These are phyloP conservation scores for Alentia gelatinosa DNA, from an alignment of 2,888 invertebrate genomes.

Conservation along the genomic window DNA sequence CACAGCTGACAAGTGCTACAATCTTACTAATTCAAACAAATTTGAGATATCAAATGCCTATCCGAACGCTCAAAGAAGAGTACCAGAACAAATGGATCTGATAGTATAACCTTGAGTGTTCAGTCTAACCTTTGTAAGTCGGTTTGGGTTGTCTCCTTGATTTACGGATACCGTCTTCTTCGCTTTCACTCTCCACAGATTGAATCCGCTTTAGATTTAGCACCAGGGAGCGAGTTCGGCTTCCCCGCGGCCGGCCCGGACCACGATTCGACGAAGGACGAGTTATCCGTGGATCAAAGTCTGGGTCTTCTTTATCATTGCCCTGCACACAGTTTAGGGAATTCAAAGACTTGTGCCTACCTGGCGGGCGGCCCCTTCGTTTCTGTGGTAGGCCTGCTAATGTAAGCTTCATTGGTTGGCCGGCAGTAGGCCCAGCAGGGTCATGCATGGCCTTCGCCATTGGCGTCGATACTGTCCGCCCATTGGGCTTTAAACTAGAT, in stretches of 20 bases:
- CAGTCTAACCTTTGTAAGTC: slow-evolving; percentile 50
- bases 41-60: too few species aligned
- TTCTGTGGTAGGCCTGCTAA: neutral
- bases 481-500: too few species aligned
- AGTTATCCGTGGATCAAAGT: neutral
- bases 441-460: neutral
- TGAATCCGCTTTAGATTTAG: neutral
- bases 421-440: neutral
- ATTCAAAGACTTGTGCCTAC: neutral
- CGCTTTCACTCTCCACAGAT: neutral
- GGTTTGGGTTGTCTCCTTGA: slow-evolving; percentile 51
- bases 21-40: too few species aligned
- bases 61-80: too few species aligned
- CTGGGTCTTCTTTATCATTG: neutral
- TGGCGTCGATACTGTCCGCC: too few species aligned
- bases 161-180: slow-evolving; percentile 6
- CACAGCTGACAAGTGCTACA: too few species aligned
- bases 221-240: neutral
- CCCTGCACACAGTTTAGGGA: neutral
- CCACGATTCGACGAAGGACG: neutral
- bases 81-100: too few species aligned
- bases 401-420: neutral
- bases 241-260: neutral
- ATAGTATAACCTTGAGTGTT: too few species aligned
- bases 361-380: neutral